Evolutionary conservation across 2,888 invertebrate genomes (phyloP).

Genomic region (Imbricaverruca yamaguchii): DNA sequence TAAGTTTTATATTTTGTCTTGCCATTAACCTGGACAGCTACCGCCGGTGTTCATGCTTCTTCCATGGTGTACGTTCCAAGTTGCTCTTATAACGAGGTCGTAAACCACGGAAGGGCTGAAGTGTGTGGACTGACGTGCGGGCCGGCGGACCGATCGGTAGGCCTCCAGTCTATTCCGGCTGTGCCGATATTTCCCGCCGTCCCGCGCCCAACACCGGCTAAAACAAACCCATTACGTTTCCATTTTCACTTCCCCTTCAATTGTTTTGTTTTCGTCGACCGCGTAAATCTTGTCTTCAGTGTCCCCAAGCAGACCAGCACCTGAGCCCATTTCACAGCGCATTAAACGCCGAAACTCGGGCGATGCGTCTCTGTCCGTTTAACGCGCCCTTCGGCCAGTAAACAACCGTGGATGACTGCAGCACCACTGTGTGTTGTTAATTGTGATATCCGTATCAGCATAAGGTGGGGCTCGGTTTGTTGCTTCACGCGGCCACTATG

Average conservation of each 20-base stretch:
- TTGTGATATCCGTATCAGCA: no score
- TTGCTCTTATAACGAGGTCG: no score
- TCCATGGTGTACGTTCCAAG: no score
- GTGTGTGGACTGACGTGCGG: background rate
- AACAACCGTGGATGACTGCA: background rate
- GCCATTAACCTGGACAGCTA: no score
- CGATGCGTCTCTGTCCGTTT: background rate
- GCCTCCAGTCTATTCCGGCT: background rate
- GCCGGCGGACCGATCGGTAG: background rate
- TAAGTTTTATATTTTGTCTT: no score
- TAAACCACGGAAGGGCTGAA: no score
- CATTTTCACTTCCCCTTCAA: conserved; percentile 9
- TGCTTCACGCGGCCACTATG: no score
- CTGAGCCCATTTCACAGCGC: conserved; percentile 21
- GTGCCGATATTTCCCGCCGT: no score
- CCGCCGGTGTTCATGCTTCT: no score
- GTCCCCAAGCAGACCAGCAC: conserved; percentile 6
- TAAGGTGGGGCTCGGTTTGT: no score
- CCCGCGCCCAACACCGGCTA: no score
- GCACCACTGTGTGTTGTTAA: no score
- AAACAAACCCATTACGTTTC: conserved; percentile 13
- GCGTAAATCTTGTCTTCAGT: conserved; percentile 17
- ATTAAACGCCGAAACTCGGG: background rate
- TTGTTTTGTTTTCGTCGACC: conserved; percentile 10
- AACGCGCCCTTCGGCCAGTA: background rate